These are phyloP conservation scores for Calephelis perditalis DNA, from an alignment of 2,888 invertebrate genomes.

Conservation along the genomic window DNA sequence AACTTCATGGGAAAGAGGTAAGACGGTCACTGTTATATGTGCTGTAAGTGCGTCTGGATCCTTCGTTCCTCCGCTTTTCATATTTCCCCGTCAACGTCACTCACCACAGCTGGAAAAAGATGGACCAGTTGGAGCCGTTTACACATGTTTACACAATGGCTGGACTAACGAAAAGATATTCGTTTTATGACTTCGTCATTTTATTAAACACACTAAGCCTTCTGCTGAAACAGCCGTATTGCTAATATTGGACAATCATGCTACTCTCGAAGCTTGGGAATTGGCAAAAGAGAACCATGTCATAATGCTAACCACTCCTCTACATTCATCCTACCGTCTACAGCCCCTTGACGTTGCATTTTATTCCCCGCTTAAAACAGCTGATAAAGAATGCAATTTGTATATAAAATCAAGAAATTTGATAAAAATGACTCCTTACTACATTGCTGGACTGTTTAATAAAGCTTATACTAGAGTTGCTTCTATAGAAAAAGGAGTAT, in stretches of 20 bases:
- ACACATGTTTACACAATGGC: constrained; percentile 26
- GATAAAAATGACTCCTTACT: constrained; percentile 29
- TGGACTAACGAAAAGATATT: constrained; percentile 24
- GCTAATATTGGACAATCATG: constrained; percentile 22
- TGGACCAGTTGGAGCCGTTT: constrained; percentile 26
- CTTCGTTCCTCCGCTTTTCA: constrained; percentile 28
- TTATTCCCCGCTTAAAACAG: constrained; percentile 29
- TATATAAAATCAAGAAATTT: constrained; percentile 16
- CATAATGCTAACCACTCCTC: constrained; percentile 30
- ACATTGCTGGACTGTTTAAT: constrained; percentile 24
- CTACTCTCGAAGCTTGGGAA: constrained; percentile 28
- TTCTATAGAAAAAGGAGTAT: constrained; percentile 25
- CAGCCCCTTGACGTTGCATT: constrained; percentile 36
- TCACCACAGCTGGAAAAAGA: constrained; percentile 29
- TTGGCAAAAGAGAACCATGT: constrained; percentile 28
- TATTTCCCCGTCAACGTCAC: constrained; percentile 26
- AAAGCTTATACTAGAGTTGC: constrained; percentile 21
- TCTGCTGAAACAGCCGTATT: constrained; percentile 14
- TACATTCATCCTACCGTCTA: constrained; percentile 33
- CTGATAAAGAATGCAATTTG: constrained; percentile 35
- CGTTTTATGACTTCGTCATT: constrained; percentile 20
- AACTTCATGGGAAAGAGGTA: constrained; percentile 29
- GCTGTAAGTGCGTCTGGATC: constrained; percentile 28
- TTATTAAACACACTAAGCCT: constrained; percentile 23
- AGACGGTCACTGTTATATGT: constrained; percentile 26